These are phyloP conservation scores for Colistium nudipinnis DNA, from an alignment of 2,113 vertebrate species.

Conservation along the genomic window DNA sequence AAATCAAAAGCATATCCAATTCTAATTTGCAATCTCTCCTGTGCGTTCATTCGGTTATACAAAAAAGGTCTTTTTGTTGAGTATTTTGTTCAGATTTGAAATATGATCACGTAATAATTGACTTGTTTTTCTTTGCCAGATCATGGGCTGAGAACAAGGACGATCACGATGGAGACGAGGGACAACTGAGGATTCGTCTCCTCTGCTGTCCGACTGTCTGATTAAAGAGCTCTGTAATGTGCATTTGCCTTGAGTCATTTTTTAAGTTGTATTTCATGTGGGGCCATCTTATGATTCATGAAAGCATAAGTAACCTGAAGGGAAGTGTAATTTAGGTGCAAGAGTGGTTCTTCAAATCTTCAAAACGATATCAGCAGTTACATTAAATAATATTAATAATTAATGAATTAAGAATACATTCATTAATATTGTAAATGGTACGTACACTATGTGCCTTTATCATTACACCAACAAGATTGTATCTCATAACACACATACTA, in stretches of 20 bases:
- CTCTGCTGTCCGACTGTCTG: not conserved
- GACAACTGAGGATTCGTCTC: slow-evolving; percentile 26
- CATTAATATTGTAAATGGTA: no score
- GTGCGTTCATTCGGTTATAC: not conserved
- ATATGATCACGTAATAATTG: slow-evolving; percentile 24
- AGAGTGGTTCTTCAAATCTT: not conserved
- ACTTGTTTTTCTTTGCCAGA: slow-evolving; percentile 61
- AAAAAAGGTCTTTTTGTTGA: not conserved
- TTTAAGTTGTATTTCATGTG: not conserved
- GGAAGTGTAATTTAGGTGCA: not conserved
- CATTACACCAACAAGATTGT: no score
- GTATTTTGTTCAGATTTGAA: not conserved
- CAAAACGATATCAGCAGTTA: no score
- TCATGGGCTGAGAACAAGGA: slow-evolving; percentile 69
- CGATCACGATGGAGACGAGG: slow-evolving; percentile 42
- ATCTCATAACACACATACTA: no score
- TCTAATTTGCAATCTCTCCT: not conserved
- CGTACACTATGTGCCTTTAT: no score
- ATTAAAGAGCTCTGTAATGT: slow-evolving; percentile 58
- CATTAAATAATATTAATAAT: no score
- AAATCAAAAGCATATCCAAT: no score
- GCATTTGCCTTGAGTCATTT: not conserved
- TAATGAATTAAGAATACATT: no score
- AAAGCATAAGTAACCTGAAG: not conserved
- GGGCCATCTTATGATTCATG: not conserved